Evolutionary conservation across 1,140 invertebrate species (phyloP).

Genomic region (Drosophila oshimai): DNA sequence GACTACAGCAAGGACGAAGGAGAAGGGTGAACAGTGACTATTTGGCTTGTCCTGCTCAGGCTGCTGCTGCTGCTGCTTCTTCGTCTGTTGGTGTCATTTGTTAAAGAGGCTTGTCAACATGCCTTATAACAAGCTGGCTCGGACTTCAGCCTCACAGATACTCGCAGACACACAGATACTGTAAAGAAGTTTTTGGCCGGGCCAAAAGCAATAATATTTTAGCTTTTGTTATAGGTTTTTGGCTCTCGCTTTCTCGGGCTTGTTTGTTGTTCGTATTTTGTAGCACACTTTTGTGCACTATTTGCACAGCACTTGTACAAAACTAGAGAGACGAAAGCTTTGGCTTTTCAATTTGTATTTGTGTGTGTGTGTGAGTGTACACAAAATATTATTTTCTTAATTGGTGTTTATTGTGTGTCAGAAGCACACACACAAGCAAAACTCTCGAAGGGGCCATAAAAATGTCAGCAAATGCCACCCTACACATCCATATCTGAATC

Average conservation of each 20-base stretch:
- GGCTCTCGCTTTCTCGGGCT: slow-evolving; percentile 25
- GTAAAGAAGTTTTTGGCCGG: slow-evolving; percentile 26
- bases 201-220: slow-evolving; percentile 76
- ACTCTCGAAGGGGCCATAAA: slow-evolving; percentile 67
- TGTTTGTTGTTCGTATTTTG: slow-evolving; percentile 73
- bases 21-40: slow-evolving; percentile 46
- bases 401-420: slow-evolving; percentile 81
- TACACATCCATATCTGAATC: background rate
- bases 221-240: slow-evolving; percentile 75
- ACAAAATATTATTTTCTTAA: slow-evolving; percentile 81
- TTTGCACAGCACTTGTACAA: slow-evolving; percentile 75
- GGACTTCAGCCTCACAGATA: slow-evolving; percentile 38
- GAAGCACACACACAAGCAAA: slow-evolving; percentile 44
- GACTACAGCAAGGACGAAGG: too few relatives aligned
- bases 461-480: slow-evolving; percentile 78
- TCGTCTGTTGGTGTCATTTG: slow-evolving; percentile 79
- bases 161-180: background rate
- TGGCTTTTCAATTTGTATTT: slow-evolving; percentile 73
- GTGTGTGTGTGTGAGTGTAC: slow-evolving; percentile 64
- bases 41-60: slow-evolving; percentile 46
- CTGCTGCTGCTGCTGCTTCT: slow-evolving; percentile 29
- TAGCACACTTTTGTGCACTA: slow-evolving; percentile 78
- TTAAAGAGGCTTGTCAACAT: slow-evolving; percentile 82
- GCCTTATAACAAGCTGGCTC: slow-evolving; percentile 78
- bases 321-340: slow-evolving; percentile 42